phyloP scores from a whole-genome alignment of 2,888 invertebrate genomes.

The Biston betularia region DNA sequence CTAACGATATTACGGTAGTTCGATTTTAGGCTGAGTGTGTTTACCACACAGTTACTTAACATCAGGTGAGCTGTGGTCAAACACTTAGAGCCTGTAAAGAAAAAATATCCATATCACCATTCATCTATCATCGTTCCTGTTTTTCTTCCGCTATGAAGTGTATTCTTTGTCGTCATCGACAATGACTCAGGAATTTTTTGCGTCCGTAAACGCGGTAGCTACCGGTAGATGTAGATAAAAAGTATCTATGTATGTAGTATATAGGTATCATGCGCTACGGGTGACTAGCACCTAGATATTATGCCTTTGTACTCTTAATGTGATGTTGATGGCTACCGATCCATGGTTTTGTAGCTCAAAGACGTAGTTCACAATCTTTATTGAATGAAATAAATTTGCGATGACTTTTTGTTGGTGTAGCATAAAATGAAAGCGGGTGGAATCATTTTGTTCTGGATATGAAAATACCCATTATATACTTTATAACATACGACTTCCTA shows the following conservation, averaged over 20 bases:
- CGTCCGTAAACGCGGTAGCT: conserved; percentile 56
- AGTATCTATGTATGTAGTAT: no score
- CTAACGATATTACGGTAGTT: no score
- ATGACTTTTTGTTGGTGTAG: not conserved
- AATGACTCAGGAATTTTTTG: conserved; percentile 70
- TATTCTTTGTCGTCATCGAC: conserved; percentile 57
- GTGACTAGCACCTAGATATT: conserved; percentile 64
- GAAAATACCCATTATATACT: no score
- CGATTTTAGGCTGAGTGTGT: no score
- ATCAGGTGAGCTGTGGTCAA: no score
- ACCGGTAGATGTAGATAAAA: conserved; percentile 66
- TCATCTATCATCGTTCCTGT: not conserved
- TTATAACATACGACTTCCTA: no score
- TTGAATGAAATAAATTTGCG: not conserved
- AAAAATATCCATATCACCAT: not conserved
- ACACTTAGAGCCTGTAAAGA: not conserved
- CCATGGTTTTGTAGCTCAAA: not conserved
- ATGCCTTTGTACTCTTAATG: conserved; percentile 54
- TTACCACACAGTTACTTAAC: no score
- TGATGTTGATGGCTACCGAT: conserved; percentile 36
- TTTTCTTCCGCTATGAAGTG: conserved; percentile 29
- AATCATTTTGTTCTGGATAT: no score
- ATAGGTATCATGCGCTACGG: conserved; percentile 59
- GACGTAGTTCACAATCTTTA: not conserved
- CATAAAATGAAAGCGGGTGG: not conserved